phyloP scores from a whole-genome alignment of 1,140 invertebrate species.

The Polypedilum vanderplanki region DNA sequence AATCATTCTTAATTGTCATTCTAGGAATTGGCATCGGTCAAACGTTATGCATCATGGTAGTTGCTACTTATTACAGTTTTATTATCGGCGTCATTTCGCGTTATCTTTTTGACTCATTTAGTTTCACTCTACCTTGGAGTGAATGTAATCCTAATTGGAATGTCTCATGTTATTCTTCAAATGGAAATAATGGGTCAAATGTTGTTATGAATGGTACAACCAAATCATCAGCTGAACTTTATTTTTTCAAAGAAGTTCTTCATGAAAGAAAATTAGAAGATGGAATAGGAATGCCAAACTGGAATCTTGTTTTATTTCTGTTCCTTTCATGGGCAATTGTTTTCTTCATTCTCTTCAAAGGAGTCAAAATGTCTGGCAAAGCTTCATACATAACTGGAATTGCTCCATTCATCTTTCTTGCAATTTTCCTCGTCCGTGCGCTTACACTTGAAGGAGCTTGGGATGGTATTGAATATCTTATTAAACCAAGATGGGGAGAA shows the following conservation, averaged over 20 bases:
- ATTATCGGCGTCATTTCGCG: conserved; percentile 63
- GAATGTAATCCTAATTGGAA: conserved; percentile 55
- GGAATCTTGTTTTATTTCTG: conserved; percentile 69
- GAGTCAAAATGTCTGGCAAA: conserved; percentile 71
- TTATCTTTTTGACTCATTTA: conserved; percentile 60
- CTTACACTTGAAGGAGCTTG: conserved; percentile 66
- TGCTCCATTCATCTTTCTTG: conserved; percentile 77
- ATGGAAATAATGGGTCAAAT: conserved; percentile 17
- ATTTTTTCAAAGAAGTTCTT: conserved; percentile 51
- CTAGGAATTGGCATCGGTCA: conserved; percentile 63
- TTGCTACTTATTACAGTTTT: conserved; percentile 68
- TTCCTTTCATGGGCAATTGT: conserved; percentile 70
- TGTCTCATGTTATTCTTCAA: conserved; percentile 47
- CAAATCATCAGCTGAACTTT: conserved; percentile 41
- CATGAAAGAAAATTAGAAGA: conserved; percentile 60
- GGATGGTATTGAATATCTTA: conserved; percentile 69
- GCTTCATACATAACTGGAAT: conserved; percentile 76
- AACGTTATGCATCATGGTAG: conserved; percentile 59
- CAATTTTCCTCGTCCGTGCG: conserved; percentile 63
- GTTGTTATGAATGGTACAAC: not conserved
- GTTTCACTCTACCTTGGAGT: conserved; percentile 58
- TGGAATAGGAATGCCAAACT: conserved; percentile 65
- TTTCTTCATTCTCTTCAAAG: conserved; percentile 69
- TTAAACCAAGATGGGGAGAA: conserved; percentile 62
- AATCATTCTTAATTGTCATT: too few species aligned